Conservation (phyloP, 2,797 vertebrate genomes). For the Leucoraja ocellata region DNA sequence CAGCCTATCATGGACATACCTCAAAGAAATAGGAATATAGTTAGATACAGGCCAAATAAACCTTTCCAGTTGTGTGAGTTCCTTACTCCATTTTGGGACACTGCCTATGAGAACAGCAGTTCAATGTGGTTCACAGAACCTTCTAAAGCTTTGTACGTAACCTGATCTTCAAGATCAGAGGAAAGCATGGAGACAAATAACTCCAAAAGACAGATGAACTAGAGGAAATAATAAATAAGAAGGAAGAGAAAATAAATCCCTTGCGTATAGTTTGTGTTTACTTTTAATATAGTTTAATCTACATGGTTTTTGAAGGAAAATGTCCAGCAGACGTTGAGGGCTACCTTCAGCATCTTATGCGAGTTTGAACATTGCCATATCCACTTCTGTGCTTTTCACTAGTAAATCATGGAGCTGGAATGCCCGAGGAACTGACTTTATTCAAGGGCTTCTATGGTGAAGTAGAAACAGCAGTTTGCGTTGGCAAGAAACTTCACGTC, state of each 20-base stretch:
- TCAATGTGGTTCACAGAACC: neutral
- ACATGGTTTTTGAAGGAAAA: neutral
- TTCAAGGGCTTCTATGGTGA: neutral
- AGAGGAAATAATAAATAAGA: neutral
- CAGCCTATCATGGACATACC: neutral
- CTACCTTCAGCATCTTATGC: neutral
- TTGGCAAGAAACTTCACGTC: neutral
- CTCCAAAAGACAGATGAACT: neutral
- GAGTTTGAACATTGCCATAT: neutral
- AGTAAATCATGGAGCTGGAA: neutral
- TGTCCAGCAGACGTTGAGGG: neutral
- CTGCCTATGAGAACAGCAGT: neutral
- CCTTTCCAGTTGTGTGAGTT: neutral
- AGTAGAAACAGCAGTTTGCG: neutral
- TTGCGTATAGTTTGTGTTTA: neutral
- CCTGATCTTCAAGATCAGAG: slow-evolving; percentile 22
- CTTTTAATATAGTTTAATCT: neutral
- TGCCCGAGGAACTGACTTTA: too few relatives aligned
- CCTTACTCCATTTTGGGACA: neutral
- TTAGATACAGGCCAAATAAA: neutral
- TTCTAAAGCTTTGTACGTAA: neutral
- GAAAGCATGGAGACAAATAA: neutral
- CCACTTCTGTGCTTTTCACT: neutral
- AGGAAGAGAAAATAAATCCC: neutral
- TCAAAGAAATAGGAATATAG: neutral